phyloP scores from a whole-genome alignment of 2,113 vertebrate genomes.

The Ammodytes marinus region DNA sequence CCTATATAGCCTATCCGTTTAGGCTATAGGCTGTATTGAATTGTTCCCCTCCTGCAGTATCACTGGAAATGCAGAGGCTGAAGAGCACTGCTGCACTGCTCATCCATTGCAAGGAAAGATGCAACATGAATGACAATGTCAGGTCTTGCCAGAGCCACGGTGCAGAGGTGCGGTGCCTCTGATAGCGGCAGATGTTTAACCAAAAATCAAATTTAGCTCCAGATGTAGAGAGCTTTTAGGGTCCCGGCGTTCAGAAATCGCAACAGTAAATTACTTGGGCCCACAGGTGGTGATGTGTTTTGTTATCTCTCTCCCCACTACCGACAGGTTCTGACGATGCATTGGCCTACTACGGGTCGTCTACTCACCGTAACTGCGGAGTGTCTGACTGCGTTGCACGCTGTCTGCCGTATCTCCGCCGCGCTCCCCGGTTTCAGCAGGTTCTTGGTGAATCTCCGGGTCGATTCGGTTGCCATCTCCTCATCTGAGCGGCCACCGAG shows the following conservation, averaged over 20 bases:
- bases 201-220: neutral
- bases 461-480: conserved; percentile 87
- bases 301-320: neutral
- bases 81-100: conserved; percentile 53
- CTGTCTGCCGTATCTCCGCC: conserved; percentile 91
- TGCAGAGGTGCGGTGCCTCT: conserved; percentile 45
- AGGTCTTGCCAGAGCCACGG: conserved; percentile 25
- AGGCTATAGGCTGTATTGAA: conserved; percentile 20
- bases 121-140: conserved; percentile 77
- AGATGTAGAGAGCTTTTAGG: neutral
- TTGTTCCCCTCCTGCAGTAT: conserved; percentile 45
- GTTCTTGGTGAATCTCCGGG: conserved; percentile 94
- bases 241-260: neutral
- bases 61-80: conserved; percentile 47
- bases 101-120: conserved; percentile 62
- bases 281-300: conserved; percentile 71
- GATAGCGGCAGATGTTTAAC: neutral
- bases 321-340: conserved; percentile 41
- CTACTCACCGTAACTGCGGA: conserved; percentile 82
- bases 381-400: conserved; percentile 85
- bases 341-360: neutral
- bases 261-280: conserved; percentile 11
- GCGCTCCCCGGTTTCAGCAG: conserved; percentile 92
- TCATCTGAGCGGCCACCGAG: conserved; percentile 76
- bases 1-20: neutral